Base-by-base conservation (phyloP, 2,888 invertebrate species). In the Drosophila nigricruria region DNA sequence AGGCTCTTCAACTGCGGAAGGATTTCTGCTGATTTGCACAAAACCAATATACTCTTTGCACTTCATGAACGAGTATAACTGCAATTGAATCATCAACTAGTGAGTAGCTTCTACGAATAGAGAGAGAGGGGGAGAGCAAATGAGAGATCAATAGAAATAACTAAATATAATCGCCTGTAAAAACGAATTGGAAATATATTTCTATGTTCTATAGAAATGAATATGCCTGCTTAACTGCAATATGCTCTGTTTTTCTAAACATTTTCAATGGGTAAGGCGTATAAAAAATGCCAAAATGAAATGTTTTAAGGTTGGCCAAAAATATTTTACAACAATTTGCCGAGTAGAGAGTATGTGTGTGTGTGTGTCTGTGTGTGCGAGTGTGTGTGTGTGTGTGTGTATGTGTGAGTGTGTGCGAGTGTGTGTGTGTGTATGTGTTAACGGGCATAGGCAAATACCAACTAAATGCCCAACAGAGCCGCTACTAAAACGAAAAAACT, bases 221-320 rank as follows among this genome's bases (percentile, higher is more conserved):
- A 50, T 50, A 50, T 32, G 32, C 14, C 50, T 2, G 32, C 20
- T 16, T 50, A 1, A 1, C 25, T 4, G 2, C 18, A 4, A 9
- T 5, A 43, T 43, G 32, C 42, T 42, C 56, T 12, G 20, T 32
- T 23, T 23, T 23, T 23, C 23, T n/a, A n/a, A 38, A 18, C 38
- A 38, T 27, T 54, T 27, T 14, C 14, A 57, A n/a, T 23, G 23
- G 32, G 32, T 8, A 57, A 23, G n/a, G n/a, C 23, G 32, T 14
- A 54, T 30, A 32, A 27, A 36, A 58, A 65, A 84, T 74, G 52
- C 63, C 57, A 73, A 82, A 85, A 80, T 82, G 63, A 88, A 85
- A 85, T 85, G 83, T 89, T 77, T 89, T 89, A 77, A 77, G 89
- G 88, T 88, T 85, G 64, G 69, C 83, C 86, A 68, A 74, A 84